Evolutionary conservation across 2,113 vertebrate species (phyloP), one percentile per base, ranked within the genome.

Genomic region (Antechinus flavipes): DNA sequence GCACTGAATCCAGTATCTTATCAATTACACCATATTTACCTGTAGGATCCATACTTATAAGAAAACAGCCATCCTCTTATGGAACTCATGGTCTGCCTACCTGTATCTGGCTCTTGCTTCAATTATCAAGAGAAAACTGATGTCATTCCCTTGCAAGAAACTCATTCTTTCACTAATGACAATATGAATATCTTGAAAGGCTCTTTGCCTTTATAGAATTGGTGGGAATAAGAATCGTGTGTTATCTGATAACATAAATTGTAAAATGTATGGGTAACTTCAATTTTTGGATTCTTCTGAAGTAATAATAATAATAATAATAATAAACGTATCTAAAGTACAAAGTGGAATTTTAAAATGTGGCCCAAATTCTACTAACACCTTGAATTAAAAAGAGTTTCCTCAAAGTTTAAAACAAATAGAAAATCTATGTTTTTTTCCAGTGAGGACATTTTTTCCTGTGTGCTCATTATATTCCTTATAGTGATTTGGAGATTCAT

Each of bases 391-490:
- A 10, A 49, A 9, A 52, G 3, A 89, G 27, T 94, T 97, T 93
- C 93, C 68, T 89, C 55, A 49, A 91, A 90, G 91, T 90, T 91
- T 26, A 93, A 92, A 91, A 52, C 2, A 1, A 84, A 35, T 90
- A 91, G 90, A 93, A 84, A 52, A 53, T 35, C 2, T 24, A 42
- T 89, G 35, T 91, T 16, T 6, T 6, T 1, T 91, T 22, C 49
- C 3, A 46, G 52, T 7, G 0, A n/a, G 16, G 52, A 53, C 0
- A 76, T 84, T 49, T 3, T 27, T 9, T 54, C 2, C 26, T 53
- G 27, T 14, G 2, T 93, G 9, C 50, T 49, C 24, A 26, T 26
- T 84, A 24, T 35, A 22, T 11, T 23, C 16, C 2, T 8, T 92
- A 91, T 30, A 50, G 9, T 68, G 23, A 14, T 30, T 11, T 35